These are phyloP conservation scores for Yoshiicerus persimilis DNA, from an alignment of 1,140 invertebrate species.

Conservation along the genomic window DNA sequence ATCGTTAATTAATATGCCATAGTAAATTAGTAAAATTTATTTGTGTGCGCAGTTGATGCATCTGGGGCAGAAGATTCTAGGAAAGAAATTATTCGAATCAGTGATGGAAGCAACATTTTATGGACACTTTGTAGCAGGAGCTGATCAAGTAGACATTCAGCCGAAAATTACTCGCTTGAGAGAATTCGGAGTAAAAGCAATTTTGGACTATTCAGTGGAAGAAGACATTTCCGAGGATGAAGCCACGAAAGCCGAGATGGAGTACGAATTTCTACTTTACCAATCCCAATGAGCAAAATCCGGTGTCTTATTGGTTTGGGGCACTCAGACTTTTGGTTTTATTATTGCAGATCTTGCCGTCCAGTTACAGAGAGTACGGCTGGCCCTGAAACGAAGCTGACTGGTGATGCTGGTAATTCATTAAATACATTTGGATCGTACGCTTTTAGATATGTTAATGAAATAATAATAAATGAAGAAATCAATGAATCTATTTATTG, in stretches of 20 bases:
- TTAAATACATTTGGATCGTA: not conserved
- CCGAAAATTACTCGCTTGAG: conserved; percentile 79
- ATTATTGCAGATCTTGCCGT: conserved; percentile 44
- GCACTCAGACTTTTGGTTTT: not conserved
- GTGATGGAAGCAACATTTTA: conserved; percentile 95
- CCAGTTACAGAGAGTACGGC: conserved; percentile 19
- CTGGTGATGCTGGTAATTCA: conserved; percentile 7
- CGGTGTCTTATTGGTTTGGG: no score
- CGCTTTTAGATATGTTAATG: not conserved
- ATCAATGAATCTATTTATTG: conserved; percentile 15
- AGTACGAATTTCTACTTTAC: conserved; percentile 62
- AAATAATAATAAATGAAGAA: not conserved
- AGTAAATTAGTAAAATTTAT: no score
- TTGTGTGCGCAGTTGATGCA: conserved; percentile 76
- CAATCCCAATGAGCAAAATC: no score
- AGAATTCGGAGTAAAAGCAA: conserved; percentile 96
- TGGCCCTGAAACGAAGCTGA: not conserved
- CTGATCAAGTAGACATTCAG: conserved; percentile 82
- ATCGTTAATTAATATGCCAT: not conserved
- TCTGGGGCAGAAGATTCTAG: conserved; percentile 73
- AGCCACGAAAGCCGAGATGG: conserved; percentile 85
- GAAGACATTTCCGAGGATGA: conserved; percentile 90
- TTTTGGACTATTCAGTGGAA: conserved; percentile 98
- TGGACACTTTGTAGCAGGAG: conserved; percentile 97
- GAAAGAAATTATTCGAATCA: conserved; percentile 78